phyloP scores from a whole-genome alignment of 1,140 invertebrate genomes.

The Ephestia elutella region DNA sequence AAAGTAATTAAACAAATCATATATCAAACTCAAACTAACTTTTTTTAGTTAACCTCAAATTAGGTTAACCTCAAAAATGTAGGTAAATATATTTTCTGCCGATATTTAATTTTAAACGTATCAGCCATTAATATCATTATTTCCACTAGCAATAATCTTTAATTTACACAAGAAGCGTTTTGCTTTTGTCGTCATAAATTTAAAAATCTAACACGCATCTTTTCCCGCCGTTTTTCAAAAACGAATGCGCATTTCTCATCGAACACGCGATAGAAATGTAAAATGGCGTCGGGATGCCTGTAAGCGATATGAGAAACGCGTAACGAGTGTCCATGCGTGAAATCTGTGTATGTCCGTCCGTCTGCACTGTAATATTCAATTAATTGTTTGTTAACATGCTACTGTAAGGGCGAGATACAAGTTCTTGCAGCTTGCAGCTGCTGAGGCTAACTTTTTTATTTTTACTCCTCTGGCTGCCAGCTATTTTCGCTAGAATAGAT shows the following conservation, averaged over 20 bases:
- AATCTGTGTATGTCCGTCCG: conserved; percentile 21
- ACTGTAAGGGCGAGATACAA: background rate
- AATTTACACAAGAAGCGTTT: background rate
- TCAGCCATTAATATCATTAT: too few relatives aligned
- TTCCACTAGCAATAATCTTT: too few relatives aligned
- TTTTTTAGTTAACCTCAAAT: too few relatives aligned
- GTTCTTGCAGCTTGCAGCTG: background rate
- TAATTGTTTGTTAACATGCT: conserved; percentile 38
- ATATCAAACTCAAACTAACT: too few relatives aligned
- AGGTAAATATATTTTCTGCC: too few relatives aligned
- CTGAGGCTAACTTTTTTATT: background rate
- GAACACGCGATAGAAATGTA: conserved; percentile 10
- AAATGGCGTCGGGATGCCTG: conserved; percentile 8
- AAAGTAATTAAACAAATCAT: too few relatives aligned
- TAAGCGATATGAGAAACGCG: conserved; percentile 25
- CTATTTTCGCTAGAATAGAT: too few relatives aligned
- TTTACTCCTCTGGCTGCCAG: too few relatives aligned
- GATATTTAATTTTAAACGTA: too few relatives aligned
- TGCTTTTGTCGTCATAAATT: background rate
- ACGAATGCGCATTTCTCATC: background rate
- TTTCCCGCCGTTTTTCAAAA: conserved; percentile 3
- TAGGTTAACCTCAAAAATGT: too few relatives aligned
- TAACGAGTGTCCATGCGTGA: conserved; percentile 35
- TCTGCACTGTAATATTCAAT: conserved; percentile 21
- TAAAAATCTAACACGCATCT: background rate